A percentile compares a stretch with the other conserved stretches of the same genome.
Conservation (phyloP, 2,888 invertebrate species). For the Stenolophus ochropezus region DNA sequence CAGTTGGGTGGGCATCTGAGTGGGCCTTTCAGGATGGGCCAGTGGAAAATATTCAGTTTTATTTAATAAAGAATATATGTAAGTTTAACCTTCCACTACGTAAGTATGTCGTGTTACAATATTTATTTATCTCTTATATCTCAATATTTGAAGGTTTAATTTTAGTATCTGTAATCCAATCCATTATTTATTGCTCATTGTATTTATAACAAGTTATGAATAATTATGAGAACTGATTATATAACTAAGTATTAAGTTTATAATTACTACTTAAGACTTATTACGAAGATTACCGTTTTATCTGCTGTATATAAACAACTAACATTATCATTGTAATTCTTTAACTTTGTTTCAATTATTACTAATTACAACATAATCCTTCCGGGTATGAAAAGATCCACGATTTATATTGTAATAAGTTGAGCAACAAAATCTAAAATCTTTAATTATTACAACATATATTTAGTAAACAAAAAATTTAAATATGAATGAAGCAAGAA, state of each 20-base stretch:
- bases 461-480: not conserved
- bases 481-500: not conserved
- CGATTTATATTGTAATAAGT: not conserved
- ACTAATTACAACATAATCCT: conserved; percentile 10
- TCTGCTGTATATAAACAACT: not conserved
- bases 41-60: too few relatives aligned
- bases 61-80: too few relatives aligned
- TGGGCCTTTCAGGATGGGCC: too few relatives aligned
- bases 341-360: conserved; percentile 28
- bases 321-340: conserved; percentile 6
- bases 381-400: conserved; percentile 12
- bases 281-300: conserved; percentile 3
- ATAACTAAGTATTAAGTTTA: conserved; percentile 23
- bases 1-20: too few relatives aligned
- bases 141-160: not conserved
- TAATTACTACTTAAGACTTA: conserved; percentile 2
- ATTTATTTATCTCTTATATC: not conserved
- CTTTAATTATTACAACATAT: too few relatives aligned
- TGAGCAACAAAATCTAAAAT: too few relatives aligned
- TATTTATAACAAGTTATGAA: conserved; percentile 14
- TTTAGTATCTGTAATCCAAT: not conserved
- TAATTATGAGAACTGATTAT: conserved; percentile 26
- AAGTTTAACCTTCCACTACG: too few relatives aligned
- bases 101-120: too few relatives aligned
- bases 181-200: not conserved